A percentile compares a stretch with the other conserved stretches of the same genome.
Conservation (phyloP, 2,888 invertebrate genomes). For the Eretmocerus hayati region DNA sequence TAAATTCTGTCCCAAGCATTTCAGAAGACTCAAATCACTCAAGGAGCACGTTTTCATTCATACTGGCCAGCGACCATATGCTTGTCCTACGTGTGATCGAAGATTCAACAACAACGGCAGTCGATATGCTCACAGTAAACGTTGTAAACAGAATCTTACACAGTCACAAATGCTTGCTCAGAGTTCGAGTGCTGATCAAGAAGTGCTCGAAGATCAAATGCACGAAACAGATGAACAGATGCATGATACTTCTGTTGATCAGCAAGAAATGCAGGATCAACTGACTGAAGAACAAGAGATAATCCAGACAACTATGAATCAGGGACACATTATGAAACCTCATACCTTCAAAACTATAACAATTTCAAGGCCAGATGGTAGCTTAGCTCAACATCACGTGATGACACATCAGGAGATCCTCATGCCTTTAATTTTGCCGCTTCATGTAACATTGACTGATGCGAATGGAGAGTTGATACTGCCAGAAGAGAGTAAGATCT, state of each 20-base stretch:
- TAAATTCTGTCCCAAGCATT: constrained; percentile 44
- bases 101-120: constrained; percentile 45
- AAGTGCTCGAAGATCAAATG: constrained; percentile 11
- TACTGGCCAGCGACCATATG: constrained; percentile 44
- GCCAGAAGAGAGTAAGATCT: constrained; percentile 44
- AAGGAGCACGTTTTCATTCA: constrained; percentile 45
- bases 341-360: constrained; percentile 43
- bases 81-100: constrained; percentile 43
- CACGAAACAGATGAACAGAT: constrained; percentile 13
- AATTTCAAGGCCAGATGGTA: constrained; percentile 36
- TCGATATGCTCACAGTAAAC: constrained; percentile 43
- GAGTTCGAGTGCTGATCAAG: background rate
- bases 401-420: constrained; percentile 42
- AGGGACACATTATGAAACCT: constrained; percentile 33
- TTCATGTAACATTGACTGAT: constrained; percentile 41
- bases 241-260: constrained; percentile 2
- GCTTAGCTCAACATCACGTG: constrained; percentile 35
- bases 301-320: constrained; percentile 21
- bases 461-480: constrained; percentile 41
- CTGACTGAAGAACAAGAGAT: constrained; percentile 22
- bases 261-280: constrained; percentile 17
- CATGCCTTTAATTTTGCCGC: constrained; percentile 42
- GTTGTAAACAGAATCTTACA: constrained; percentile 40
- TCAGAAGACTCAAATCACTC: constrained; percentile 40
- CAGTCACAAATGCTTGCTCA: constrained; percentile 17